These are phyloP conservation scores for Chelonoidis abingdonii DNA, from an alignment of 2,113 vertebrate species.

Conservation along the genomic window DNA sequence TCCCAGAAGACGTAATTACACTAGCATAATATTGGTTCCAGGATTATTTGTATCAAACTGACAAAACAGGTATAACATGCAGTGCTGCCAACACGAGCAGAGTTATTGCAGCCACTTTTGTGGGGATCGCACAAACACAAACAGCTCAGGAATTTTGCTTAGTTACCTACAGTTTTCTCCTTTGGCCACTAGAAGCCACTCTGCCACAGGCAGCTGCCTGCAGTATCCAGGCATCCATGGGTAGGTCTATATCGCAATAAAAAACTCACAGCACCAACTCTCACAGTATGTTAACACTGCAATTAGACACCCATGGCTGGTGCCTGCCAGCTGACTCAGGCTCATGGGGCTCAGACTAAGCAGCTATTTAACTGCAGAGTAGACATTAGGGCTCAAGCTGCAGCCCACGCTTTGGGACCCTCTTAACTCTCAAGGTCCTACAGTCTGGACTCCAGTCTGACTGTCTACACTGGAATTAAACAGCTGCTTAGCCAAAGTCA, in stretches of 20 bases:
- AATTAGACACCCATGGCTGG: background rate
- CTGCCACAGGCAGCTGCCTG: background rate
- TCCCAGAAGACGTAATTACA: background rate
- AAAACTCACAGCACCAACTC: background rate
- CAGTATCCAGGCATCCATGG: background rate
- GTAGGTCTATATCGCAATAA: background rate
- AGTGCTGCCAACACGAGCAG: background rate
- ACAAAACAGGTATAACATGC: rapidly evolving
- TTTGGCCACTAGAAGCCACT: background rate
- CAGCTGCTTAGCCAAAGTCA: background rate
- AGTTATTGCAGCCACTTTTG: background rate
- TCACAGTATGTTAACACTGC: background rate
- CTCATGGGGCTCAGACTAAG: background rate
- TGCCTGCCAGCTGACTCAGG: background rate
- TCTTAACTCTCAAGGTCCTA: background rate
- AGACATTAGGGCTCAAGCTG: background rate
- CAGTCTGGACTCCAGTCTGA: too few species aligned
- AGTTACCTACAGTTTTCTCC: background rate
- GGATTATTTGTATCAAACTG: background rate
- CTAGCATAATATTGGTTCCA: background rate
- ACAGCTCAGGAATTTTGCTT: background rate
- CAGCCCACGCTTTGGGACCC: background rate
- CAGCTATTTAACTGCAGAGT: background rate
- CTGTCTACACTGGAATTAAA: background rate
- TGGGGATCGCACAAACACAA: background rate